Base-by-base conservation (phyloP, 2,797 vertebrate species). In the Notolabrus celidotus region DNA sequence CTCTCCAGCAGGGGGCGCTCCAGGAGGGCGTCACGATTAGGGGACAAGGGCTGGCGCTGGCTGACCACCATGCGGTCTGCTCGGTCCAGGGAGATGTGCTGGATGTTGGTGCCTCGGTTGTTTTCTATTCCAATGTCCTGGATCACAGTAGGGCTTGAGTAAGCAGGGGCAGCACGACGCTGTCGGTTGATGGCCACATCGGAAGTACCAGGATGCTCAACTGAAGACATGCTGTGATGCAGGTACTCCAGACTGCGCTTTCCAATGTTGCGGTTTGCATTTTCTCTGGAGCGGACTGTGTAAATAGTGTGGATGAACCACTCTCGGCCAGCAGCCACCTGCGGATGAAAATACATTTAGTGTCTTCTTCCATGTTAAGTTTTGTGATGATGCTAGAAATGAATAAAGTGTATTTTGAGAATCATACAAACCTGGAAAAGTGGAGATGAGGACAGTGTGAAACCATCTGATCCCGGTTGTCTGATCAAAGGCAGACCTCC, bases 291-390 rank as follows among this genome's bases (percentile, higher is more conserved):
- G 66, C 79, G 84, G 45, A 95, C 90, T 0, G 83, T 94, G 75
- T 95, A 96, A 80, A 95, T 94, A 6, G 92, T 87, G 73, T 95
- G 94, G 77, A 93, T 94, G 86, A 92, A 95, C 94, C 94, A 95
- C 67, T 96, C 94, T 33, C 86, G 73, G 34, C 94, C 95, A 29
- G 94, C 92, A 51, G 95, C 93, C 64, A 96, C 95, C 95, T 96
- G 74, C 33, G 84, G 62, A 42, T 55, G 11, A 77, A 11, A 53
- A 3, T 27, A 7, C 15, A 42, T 43, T 60, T 3, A 71, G 54
- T 50, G 10, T 19, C 33, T 17, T n/a, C 9, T 0, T 36, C 2
- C 20, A 7, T 7, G 31, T 36, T 36, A 36, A 11, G 7, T 5
- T n/a, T 1, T 27, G 10, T 64, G 1, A 52, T 7, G 4, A 5